Percentiles rank a stretch among this genome's conserved stretches.
Conservation (phyloP, 2,888 invertebrate species). For the Catocala fraxini region DNA sequence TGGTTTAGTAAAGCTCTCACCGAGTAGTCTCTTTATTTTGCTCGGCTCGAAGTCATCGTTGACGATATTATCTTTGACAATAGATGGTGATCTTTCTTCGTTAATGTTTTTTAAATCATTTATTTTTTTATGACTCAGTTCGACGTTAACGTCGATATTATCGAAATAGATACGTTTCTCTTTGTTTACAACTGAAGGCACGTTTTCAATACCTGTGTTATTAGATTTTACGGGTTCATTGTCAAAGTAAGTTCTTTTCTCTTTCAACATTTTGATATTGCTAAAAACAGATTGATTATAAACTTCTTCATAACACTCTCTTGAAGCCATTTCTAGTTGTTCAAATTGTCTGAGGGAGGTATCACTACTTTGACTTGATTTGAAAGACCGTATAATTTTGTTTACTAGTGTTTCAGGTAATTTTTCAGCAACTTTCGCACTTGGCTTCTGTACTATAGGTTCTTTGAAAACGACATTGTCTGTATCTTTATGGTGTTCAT, state of each 20-base stretch:
- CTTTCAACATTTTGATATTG: conserved; percentile 59
- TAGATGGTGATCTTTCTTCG: conserved; percentile 70
- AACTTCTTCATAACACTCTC: conserved; percentile 32
- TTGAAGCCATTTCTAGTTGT: conserved; percentile 65
- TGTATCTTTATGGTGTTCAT: conserved; percentile 18
- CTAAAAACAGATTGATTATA: conserved; percentile 45
- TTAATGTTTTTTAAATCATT: conserved; percentile 49
- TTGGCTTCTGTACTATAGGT: conserved; percentile 19
- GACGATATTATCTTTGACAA: conserved; percentile 65
- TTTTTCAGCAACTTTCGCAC: conserved; percentile 27
- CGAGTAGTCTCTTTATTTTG: conserved; percentile 70
- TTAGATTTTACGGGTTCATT: conserved; percentile 35
- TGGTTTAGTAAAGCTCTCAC: conserved; percentile 65
- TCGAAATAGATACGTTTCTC: conserved; percentile 67
- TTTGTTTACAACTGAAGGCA: conserved; percentile 20
- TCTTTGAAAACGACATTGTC: conserved; percentile 27
- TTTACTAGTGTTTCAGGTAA: conserved; percentile 55
- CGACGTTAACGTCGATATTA: conserved; percentile 53
- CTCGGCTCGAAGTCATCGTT: conserved; percentile 63
- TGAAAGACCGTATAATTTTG: conserved; percentile 62
- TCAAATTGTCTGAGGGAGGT: conserved; percentile 73
- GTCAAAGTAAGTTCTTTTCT: conserved; percentile 64
- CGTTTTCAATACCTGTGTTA: conserved; percentile 18
- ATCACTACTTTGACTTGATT: conserved; percentile 57
- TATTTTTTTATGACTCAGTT: conserved; percentile 44